Evolutionary conservation across 2,888 invertebrate genomes (phyloP).

Genomic region (Drosophila ustulata): DNA sequence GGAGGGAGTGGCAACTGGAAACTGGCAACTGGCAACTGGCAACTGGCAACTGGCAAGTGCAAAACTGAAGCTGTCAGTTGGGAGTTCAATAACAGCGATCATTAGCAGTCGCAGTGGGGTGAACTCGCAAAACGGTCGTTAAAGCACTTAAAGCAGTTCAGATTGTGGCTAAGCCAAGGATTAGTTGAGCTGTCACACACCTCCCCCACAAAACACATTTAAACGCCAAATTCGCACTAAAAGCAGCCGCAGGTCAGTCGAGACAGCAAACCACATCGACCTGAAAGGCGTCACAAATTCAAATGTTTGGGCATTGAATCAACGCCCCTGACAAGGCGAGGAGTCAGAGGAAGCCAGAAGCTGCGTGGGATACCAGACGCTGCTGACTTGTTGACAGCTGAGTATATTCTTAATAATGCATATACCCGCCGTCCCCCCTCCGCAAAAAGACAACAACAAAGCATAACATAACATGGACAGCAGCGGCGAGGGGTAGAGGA

Average conservation of each 20-base stretch:
- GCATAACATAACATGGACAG: constrained; percentile 36
- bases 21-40: not conserved
- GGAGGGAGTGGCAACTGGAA: constrained; percentile 1
- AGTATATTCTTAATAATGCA: constrained; percentile 80
- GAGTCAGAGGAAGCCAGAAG: constrained; percentile 7
- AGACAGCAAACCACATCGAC: not conserved
- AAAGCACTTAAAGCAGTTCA: constrained; percentile 22
- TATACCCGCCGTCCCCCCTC: constrained; percentile 26
- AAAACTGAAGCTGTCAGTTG: constrained; percentile 13
- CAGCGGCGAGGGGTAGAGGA: constrained; percentile 17
- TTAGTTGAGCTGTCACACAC: constrained; percentile 15
- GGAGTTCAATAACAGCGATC: constrained; percentile 59
- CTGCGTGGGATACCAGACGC: constrained; percentile 57
- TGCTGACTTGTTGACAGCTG: constrained; percentile 77
- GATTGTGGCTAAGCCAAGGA: constrained; percentile 19
- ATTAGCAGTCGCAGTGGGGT: constrained; percentile 34
- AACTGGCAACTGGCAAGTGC: not conserved
- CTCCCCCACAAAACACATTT: not conserved
- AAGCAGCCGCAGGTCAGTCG: constrained; percentile 11
- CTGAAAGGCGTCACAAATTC: constrained; percentile 29
- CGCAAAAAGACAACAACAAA: constrained; percentile 38
- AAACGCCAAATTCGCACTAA: constrained; percentile 11
- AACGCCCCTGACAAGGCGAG: constrained; percentile 2
- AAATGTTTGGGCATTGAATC: constrained; percentile 27
- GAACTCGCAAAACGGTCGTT: constrained; percentile 6